Percentiles rank a stretch among this genome's conserved stretches.
Conservation (phyloP, 2,797 vertebrate species). For the Phoebastria nigripes region DNA sequence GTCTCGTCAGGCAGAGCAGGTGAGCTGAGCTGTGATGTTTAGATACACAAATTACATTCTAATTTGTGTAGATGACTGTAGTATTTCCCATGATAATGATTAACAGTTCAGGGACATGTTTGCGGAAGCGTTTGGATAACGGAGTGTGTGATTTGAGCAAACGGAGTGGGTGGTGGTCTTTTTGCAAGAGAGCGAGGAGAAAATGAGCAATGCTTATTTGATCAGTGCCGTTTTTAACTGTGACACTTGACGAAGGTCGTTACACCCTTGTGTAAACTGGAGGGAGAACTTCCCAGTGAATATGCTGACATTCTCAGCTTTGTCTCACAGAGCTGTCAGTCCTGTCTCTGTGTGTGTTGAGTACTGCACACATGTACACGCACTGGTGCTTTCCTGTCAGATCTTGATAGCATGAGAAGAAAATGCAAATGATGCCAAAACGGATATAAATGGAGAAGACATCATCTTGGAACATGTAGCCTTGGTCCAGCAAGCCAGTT, state of each 20-base stretch:
- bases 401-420: not conserved
- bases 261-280: not conserved
- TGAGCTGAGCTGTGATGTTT: constrained; percentile 1
- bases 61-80: not conserved
- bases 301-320: not conserved
- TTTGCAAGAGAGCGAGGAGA: not conserved
- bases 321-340: constrained; percentile 18
- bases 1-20: not conserved
- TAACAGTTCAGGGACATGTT: not conserved
- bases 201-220: not conserved
- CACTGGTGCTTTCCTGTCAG: not conserved
- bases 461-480: not conserved
- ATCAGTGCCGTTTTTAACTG: not conserved
- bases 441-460: not conserved
- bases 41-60: not conserved
- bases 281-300: not conserved
- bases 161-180: not conserved
- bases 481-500: not conserved
- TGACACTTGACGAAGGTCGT: not conserved
- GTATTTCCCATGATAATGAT: not conserved
- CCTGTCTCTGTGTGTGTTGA: not conserved
- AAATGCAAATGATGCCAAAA: not conserved
- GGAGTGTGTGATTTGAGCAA: not conserved
- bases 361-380: not conserved
- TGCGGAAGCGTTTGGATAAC: not conserved